phyloP scores from a whole-genome alignment of 2,888 invertebrate genomes.

The Phoenoteleia sp. region DNA sequence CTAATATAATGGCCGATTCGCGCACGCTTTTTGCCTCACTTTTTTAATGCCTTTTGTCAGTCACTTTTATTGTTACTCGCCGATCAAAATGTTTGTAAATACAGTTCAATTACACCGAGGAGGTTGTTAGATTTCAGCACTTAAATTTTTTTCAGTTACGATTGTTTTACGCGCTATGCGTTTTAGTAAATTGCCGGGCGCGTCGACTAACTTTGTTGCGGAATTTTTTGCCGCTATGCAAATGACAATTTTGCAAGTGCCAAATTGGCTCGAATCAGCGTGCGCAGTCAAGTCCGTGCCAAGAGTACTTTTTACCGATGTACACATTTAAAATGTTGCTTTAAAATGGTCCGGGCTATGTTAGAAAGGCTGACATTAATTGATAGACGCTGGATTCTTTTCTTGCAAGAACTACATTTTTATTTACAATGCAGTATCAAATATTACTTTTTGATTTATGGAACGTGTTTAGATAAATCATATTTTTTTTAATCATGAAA shows the following conservation, averaged over 20 bases:
- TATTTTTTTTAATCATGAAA: no score
- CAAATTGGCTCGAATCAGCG: constrained; percentile 61
- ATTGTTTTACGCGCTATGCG: constrained; percentile 29
- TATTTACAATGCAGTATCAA: no score
- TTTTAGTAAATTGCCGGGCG: constrained; percentile 47
- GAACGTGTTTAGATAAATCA: no score
- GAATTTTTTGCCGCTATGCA: constrained; percentile 47
- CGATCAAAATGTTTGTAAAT: constrained; percentile 23
- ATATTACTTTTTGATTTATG: no score
- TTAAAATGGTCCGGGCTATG: neutral
- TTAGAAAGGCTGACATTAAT: neutral
- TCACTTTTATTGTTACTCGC: constrained; percentile 31
- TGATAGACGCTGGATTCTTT: no score
- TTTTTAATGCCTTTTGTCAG: constrained; percentile 38
- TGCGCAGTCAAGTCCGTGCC: constrained; percentile 8
- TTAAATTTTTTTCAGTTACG: constrained; percentile 16
- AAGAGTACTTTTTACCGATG: constrained; percentile 31
- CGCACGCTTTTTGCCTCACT: neutral
- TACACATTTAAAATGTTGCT: constrained; percentile 27
- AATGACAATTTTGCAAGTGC: constrained; percentile 57
- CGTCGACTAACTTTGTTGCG: constrained; percentile 20
- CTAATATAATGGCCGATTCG: constrained; percentile 45
- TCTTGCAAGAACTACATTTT: no score
- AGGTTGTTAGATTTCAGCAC: neutral
- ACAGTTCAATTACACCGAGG: constrained; percentile 6